Evolutionary conservation across 2,888 invertebrate species (phyloP).

Genomic region (Galeruca laticollis): DNA sequence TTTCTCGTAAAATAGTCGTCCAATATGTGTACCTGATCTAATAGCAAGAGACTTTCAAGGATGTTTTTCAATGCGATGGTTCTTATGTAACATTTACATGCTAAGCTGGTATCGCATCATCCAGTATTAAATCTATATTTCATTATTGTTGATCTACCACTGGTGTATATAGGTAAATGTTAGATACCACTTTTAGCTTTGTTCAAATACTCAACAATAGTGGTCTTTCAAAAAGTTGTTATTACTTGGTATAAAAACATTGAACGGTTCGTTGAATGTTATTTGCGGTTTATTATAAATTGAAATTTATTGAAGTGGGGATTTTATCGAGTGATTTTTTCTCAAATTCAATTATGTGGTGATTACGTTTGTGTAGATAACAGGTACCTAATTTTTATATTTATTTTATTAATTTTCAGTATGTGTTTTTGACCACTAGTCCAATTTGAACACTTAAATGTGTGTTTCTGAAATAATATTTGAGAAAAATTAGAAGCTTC

Average conservation of each 20-base stretch:
- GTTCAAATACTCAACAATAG: slow-evolving; percentile 10
- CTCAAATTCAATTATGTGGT: not conserved
- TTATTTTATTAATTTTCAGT: not conserved
- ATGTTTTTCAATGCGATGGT: slow-evolving; percentile 44
- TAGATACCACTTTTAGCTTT: slow-evolving; percentile 9
- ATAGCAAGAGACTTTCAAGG: slow-evolving; percentile 46
- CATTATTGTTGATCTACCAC: slow-evolving; percentile 36
- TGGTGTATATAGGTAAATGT: slow-evolving; percentile 18
- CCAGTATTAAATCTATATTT: slow-evolving; percentile 36
- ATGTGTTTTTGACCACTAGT: not conserved
- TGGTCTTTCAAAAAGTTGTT: slow-evolving; percentile 25
- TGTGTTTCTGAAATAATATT: no score
- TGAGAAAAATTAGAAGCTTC: no score
- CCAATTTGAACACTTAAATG: no score
- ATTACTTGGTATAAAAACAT: slow-evolving; percentile 11
- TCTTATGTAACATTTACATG: slow-evolving; percentile 48
- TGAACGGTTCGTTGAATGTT: slow-evolving; percentile 3
- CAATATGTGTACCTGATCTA: slow-evolving; percentile 40
- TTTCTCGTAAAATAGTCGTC: slow-evolving; percentile 32
- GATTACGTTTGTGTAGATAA: not conserved
- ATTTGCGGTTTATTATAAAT: slow-evolving; percentile 1
- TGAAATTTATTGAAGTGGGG: not conserved
- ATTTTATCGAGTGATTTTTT: slow-evolving; percentile 1
- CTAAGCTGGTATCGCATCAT: slow-evolving; percentile 31
- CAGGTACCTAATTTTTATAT: not conserved